Conservation (phyloP, 2,888 invertebrate species). For the Athalia rosae region DNA sequence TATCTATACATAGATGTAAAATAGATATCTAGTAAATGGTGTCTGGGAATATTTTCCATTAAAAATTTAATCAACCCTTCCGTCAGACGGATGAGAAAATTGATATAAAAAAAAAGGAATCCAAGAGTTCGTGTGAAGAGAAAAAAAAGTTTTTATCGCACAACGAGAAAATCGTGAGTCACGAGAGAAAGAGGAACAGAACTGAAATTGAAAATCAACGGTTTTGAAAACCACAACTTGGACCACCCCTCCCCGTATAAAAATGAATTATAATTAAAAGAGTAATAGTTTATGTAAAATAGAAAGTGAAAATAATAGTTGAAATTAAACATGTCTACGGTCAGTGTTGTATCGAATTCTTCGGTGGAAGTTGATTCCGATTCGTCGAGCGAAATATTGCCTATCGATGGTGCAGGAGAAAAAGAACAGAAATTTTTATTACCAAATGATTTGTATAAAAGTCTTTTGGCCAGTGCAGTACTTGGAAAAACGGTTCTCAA, state of each 20-base stretch:
- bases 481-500: constrained; percentile 75
- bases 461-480: constrained; percentile 84
- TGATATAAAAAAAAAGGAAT: neutral
- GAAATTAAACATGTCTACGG: constrained; percentile 65
- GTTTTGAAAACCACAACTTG: neutral
- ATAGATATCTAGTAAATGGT: constrained; percentile 46
- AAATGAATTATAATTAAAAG: neutral
- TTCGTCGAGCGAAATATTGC: constrained; percentile 66
- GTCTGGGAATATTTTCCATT: constrained; percentile 45
- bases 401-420: constrained; percentile 54
- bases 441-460: constrained; percentile 87
- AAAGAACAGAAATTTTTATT: constrained; percentile 76
- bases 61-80: constrained; percentile 32
- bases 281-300: neutral
- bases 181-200: neutral
- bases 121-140: constrained; percentile 19
- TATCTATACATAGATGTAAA: constrained; percentile 46
- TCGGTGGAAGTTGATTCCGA: constrained; percentile 72
- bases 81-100: constrained; percentile 25
- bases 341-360: constrained; percentile 71
- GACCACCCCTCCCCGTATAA: neutral
- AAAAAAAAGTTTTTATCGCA: neutral
- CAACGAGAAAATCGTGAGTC: neutral
- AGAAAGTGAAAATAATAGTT: no score
- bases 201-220: neutral